Evolutionary conservation across 2,888 invertebrate genomes (phyloP).

Genomic region (Macrosoma leucophasiata): DNA sequence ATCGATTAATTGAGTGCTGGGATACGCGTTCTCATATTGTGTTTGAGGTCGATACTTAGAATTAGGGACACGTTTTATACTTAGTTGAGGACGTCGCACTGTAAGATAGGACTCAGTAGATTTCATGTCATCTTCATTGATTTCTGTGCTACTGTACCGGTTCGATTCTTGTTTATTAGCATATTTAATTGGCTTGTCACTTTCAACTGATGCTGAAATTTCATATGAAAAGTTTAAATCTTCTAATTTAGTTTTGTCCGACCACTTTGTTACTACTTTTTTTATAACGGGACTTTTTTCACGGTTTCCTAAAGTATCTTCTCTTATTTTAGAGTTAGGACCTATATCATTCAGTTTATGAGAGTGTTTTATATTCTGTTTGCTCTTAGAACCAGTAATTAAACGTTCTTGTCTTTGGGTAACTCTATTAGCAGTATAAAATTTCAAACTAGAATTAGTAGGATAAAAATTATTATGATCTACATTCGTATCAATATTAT

Average conservation of each 20-base stretch:
- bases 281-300: conserved; percentile 49
- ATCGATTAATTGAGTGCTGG: conserved; percentile 48
- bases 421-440: too few species aligned
- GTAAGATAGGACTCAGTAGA: neutral
- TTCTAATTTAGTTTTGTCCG: conserved; percentile 60
- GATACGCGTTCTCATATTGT: too few species aligned
- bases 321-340: too few species aligned
- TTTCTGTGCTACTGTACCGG: conserved; percentile 31
- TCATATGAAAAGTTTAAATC: conserved; percentile 62
- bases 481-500: conserved; percentile 4
- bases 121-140: conserved; percentile 5
- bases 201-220: conserved; percentile 34
- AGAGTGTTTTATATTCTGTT: too few species aligned
- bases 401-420: too few species aligned
- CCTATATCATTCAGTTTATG: too few species aligned
- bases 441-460: conserved; percentile 1
- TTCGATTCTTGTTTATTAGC: conserved; percentile 28
- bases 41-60: too few species aligned
- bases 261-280: conserved; percentile 73
- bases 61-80: conserved; percentile 33
- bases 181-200: conserved; percentile 28
- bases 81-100: conserved; percentile 27
- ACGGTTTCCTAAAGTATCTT: too few species aligned
- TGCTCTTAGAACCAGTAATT: too few species aligned
- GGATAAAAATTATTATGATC: conserved; percentile 2